phyloP scores from a whole-genome alignment of 2,797 vertebrate genomes.

The Pelochelys cantorii region DNA sequence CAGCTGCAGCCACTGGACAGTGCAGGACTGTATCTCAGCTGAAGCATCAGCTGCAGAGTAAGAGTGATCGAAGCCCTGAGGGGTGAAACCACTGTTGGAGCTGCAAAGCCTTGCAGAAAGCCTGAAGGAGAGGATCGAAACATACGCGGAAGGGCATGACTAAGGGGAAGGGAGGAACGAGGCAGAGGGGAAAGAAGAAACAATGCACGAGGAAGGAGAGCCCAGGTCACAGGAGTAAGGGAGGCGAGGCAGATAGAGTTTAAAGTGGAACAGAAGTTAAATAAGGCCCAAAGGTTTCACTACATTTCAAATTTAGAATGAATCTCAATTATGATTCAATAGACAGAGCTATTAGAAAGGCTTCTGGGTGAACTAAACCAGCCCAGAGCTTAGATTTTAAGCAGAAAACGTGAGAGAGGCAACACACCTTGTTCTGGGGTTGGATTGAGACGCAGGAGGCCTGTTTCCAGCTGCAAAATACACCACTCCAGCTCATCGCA shows the following conservation, averaged over 20 bases:
- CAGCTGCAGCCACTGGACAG: background rate
- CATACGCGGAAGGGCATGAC: background rate
- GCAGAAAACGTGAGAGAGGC: background rate
- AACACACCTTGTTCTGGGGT: constrained; percentile 48
- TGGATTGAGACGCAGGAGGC: constrained; percentile 11
- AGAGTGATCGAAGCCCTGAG: background rate
- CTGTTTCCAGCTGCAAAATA: constrained; percentile 60
- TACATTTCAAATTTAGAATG: background rate
- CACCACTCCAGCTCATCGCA: constrained; percentile 71
- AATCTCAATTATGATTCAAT: background rate
- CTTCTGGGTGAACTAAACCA: accelerated
- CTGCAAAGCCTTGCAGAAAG: background rate
- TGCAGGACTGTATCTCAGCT: background rate
- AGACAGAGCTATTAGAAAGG: background rate
- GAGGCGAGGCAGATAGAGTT: background rate
- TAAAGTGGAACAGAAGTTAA: background rate
- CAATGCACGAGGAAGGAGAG: background rate
- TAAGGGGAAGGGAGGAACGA: background rate
- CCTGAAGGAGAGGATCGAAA: background rate
- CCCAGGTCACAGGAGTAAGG: background rate
- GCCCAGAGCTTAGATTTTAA: accelerated
- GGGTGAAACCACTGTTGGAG: background rate
- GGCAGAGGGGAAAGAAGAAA: background rate
- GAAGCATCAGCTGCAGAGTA: background rate
- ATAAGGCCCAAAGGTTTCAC: background rate